Evolutionary conservation across 2,888 invertebrate species (phyloP).

Genomic region (Dichetophora obliterata): DNA sequence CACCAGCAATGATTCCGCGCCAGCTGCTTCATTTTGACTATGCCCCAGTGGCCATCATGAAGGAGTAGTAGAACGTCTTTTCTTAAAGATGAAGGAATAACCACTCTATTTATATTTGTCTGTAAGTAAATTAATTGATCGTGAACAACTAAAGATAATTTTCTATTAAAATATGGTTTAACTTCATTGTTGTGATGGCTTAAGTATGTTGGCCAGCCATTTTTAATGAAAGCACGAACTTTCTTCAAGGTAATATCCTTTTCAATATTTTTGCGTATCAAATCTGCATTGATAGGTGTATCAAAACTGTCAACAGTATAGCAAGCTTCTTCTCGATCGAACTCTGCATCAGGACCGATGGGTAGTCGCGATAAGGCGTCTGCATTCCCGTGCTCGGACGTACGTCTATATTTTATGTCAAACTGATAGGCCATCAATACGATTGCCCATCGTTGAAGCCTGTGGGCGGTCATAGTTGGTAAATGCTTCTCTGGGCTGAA

Average conservation of each 20-base stretch:
- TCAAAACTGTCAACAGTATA: too few relatives aligned
- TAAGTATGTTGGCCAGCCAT: not conserved
- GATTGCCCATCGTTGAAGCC: too few relatives aligned
- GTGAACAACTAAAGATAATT: slow-evolving; percentile 18
- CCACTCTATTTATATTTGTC: slow-evolving; percentile 36
- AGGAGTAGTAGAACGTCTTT: not conserved
- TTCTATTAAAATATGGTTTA: not conserved
- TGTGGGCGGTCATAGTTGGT: too few relatives aligned
- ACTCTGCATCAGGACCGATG: too few relatives aligned
- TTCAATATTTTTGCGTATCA: not conserved
- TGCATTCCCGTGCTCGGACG: too few relatives aligned
- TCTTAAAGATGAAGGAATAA: not conserved
- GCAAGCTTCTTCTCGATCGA: too few relatives aligned
- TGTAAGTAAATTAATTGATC: not conserved
- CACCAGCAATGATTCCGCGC: not conserved
- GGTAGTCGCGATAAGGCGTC: too few relatives aligned
- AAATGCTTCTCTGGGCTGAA: too few relatives aligned
- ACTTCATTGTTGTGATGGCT: not conserved
- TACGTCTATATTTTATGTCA: too few relatives aligned
- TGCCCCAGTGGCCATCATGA: not conserved
- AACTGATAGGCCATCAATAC: too few relatives aligned
- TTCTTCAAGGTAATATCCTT: not conserved
- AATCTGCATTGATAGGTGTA: too few relatives aligned
- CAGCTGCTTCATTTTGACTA: not conserved
- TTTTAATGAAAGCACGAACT: not conserved